Conservation (phyloP, 1,140 invertebrate genomes). For the Drosophila repleta region DNA sequence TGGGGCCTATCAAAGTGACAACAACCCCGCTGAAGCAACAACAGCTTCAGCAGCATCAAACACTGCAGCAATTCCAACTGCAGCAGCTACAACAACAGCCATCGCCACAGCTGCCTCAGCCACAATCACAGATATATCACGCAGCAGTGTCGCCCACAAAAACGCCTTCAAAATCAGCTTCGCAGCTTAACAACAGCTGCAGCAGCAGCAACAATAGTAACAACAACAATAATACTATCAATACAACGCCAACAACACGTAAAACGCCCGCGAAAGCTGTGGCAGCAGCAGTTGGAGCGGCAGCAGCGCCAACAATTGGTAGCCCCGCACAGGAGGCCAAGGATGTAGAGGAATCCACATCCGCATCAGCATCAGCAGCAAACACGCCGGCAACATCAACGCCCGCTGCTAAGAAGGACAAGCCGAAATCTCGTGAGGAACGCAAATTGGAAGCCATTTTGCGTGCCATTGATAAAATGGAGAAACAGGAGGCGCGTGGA, state of each 20-base stretch:
- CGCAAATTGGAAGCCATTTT: constrained; percentile 98
- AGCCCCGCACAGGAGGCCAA: constrained; percentile 22
- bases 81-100: constrained; percentile 21
- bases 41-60: constrained; percentile 24
- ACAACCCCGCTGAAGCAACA: constrained; percentile 36
- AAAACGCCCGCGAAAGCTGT: constrained; percentile 42
- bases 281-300: background rate
- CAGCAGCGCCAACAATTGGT: constrained; percentile 18
- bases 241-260: constrained; percentile 23
- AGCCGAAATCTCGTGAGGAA: constrained; percentile 92
- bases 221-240: constrained; percentile 14
- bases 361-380: constrained; percentile 20
- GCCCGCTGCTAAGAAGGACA: constrained; percentile 61
- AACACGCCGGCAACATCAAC: constrained; percentile 42
- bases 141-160: constrained; percentile 20
- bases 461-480: constrained; percentile 94
- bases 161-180: constrained; percentile 21
- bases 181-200: constrained; percentile 16
- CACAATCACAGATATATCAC: constrained; percentile 6
- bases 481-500: constrained; percentile 89
- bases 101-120: constrained; percentile 26
- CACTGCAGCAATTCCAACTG: constrained; percentile 6
- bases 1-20: constrained; percentile 43
- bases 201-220: constrained; percentile 9
- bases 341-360: constrained; percentile 28